Conservation (phyloP, 2,113 vertebrate species). For the Willisornis vidua region DNA sequence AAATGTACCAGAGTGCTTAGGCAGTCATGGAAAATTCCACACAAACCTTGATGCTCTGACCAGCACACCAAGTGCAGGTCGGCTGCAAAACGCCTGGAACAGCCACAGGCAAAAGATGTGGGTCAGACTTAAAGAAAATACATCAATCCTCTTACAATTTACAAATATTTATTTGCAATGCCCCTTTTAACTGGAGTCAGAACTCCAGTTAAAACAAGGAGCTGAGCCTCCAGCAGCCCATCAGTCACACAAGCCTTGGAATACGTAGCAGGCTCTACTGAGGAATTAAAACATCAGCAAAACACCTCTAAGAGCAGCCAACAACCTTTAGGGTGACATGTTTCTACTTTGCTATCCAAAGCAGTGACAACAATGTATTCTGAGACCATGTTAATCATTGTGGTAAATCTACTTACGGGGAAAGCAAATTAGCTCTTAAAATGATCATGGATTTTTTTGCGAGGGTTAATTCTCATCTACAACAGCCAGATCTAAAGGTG, state of each 20-base stretch:
- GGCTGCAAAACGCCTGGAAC: background rate
- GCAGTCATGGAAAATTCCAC: constrained; percentile 82
- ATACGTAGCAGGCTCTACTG: background rate
- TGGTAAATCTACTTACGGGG: background rate
- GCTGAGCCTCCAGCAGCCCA: background rate
- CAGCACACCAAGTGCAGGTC: constrained; percentile 43
- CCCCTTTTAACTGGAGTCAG: background rate
- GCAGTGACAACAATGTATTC: background rate
- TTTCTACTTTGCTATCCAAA: background rate
- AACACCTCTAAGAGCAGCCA: background rate
- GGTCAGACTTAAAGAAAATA: constrained; percentile 6
- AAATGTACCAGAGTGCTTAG: constrained; percentile 60
- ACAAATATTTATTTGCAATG: background rate
- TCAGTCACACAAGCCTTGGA: background rate
- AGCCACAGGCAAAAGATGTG: background rate
- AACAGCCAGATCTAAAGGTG: background rate
- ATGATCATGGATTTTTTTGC: background rate
- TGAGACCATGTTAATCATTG: background rate
- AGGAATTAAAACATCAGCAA: constrained; percentile 13
- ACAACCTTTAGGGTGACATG: background rate
- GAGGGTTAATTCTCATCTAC: background rate
- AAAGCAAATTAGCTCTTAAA: background rate
- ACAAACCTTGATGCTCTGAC: constrained; percentile 65
- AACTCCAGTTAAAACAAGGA: background rate
- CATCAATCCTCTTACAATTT: background rate